These are phyloP conservation scores for Suricata suricatta DNA, from an alignment of 2,113 vertebrate genomes.

Conservation along the genomic window DNA sequence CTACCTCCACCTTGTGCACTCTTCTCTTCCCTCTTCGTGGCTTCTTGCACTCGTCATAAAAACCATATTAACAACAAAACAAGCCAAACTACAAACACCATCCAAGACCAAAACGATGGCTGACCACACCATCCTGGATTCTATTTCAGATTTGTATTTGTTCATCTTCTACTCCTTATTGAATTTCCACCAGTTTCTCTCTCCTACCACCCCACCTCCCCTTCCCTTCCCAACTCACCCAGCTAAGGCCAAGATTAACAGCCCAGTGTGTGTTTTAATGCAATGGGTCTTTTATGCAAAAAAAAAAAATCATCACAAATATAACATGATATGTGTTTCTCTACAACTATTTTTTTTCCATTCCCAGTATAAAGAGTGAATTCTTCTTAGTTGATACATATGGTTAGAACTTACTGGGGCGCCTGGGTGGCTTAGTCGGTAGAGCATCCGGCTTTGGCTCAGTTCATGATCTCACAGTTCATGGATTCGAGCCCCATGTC, in stretches of 20 bases:
- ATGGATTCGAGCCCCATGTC: too few species aligned
- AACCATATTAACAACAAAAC: not conserved
- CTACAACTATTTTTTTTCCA: not conserved
- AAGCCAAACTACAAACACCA: not conserved
- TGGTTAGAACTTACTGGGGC: not conserved
- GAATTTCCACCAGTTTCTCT: not conserved
- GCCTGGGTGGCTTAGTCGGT: too few species aligned
- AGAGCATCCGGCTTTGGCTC: too few species aligned
- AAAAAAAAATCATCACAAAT: not conserved
- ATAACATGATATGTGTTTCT: not conserved
- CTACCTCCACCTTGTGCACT: accelerated
- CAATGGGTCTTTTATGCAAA: not conserved
- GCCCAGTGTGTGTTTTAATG: not conserved
- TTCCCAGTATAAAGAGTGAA: not conserved
- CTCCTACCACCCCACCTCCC: too few species aligned
- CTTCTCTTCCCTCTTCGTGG: not conserved
- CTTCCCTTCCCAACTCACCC: not conserved
- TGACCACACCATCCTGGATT: too few species aligned
- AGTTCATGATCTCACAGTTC: too few species aligned
- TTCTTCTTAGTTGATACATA: not conserved
- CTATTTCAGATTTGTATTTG: too few species aligned
- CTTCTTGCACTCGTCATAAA: not conserved
- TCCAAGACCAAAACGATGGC: not conserved
- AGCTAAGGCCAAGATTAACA: not conserved
- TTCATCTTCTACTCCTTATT: not conserved